Percentiles rank a stretch among this genome's conserved stretches.
Conservation (phyloP, 2,797 vertebrate genomes). For the Taeniopygia guttata region DNA sequence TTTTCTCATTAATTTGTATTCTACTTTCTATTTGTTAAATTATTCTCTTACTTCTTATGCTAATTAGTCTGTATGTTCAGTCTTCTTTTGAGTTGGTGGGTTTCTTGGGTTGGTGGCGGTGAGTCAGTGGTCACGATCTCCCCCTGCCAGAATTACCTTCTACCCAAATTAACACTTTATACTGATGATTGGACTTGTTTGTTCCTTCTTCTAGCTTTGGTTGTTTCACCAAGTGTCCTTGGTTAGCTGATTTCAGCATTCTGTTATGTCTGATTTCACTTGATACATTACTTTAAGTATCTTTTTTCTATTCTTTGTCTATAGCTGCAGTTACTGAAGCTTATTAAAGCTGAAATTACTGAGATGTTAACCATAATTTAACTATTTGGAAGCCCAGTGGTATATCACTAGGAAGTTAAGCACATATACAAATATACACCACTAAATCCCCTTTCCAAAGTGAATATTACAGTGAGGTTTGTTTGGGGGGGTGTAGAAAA, state of each 20-base stretch:
- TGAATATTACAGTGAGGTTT: neutral
- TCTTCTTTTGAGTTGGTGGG: neutral
- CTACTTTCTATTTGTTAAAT: neutral
- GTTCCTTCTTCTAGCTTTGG: neutral
- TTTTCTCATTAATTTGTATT: neutral
- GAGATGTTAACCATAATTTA: neutral
- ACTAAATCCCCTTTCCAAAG: neutral
- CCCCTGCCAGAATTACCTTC: neutral
- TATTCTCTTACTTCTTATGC: neutral
- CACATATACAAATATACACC: slow-evolving; percentile 5
- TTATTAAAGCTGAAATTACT: neutral
- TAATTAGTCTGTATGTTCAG: neutral
- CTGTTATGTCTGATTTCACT: neutral
- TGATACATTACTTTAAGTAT: neutral
- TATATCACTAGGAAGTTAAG: neutral
- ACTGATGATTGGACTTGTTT: neutral
- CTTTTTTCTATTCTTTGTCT: neutral
- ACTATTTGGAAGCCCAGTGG: neutral
- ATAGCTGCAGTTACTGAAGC: neutral
- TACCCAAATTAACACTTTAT: neutral
- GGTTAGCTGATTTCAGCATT: neutral
- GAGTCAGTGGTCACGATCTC: neutral
- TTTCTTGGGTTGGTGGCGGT: neutral
- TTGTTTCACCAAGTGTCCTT: neutral
- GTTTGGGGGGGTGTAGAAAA: neutral